Evolutionary conservation across 2,888 invertebrate species (phyloP).

Genomic region (Odontomyia ornata): DNA sequence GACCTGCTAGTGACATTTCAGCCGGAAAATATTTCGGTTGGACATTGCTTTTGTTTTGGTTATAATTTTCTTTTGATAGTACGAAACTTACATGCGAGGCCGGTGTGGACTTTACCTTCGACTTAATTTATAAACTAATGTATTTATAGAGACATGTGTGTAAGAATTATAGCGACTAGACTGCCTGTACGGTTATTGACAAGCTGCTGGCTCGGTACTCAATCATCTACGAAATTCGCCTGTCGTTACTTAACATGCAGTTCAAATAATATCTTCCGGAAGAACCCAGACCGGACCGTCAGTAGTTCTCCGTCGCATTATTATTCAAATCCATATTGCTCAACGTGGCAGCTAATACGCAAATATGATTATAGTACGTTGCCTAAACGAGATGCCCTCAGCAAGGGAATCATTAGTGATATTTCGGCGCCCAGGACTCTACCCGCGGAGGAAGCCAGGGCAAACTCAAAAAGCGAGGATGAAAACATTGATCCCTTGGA

Average conservation of each 20-base stretch:
- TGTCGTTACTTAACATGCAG: constrained; percentile 41
- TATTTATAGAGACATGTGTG: constrained; percentile 30
- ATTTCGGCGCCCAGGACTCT: neutral
- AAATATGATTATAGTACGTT: neutral
- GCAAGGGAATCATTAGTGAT: neutral
- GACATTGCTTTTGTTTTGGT: constrained; percentile 34
- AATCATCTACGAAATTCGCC: neutral
- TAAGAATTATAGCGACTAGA: constrained; percentile 13
- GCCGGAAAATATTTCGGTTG: constrained; percentile 15
- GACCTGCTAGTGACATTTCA: neutral
- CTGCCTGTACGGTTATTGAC: constrained; percentile 22
- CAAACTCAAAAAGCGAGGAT: neutral
- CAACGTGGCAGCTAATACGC: neutral
- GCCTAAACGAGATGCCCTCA: neutral
- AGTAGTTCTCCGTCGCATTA: neutral
- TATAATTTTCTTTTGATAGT: constrained; percentile 31
- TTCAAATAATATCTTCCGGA: neutral
- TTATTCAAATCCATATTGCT: neutral
- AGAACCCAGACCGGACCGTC: neutral
- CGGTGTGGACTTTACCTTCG: neutral
- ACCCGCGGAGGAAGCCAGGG: neutral
- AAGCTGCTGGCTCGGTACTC: neutral
- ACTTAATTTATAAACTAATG: neutral
- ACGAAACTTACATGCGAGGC: neutral
- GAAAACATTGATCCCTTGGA: neutral